Base-by-base conservation (phyloP, 2,113 vertebrate genomes). In the Psettodes erumei region DNA sequence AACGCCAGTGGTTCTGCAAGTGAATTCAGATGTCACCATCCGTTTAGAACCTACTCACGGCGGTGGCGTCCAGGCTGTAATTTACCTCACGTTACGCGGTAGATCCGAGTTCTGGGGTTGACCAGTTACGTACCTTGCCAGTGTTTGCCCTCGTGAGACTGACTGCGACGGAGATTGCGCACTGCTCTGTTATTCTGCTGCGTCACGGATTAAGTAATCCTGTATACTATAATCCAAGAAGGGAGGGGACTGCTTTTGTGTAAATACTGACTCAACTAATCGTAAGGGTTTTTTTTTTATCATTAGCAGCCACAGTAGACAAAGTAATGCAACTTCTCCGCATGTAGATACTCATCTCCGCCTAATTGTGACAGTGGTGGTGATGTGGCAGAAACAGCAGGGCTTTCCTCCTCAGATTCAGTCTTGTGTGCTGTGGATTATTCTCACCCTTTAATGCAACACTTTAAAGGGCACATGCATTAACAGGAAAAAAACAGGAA, bases 131-230 rank as follows among this genome's bases (percentile, higher is more conserved):
- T 74, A 80, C 88, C 87, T 76, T 27, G 30, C 1, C 45, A 23
- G 73, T 47, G 75, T 68, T n/a, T 64, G 48, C 77, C 60, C 75
- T 71, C 48, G 4, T 16, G 32, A 74, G 65, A 82, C 54, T 53
- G 64, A 12, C 10, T 10, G 60, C 28, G 15, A 63, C 45, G 37
- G 81, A 68, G 82, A 74, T 74, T 66, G 77, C 68, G 43, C 75
- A 70, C 75, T 21, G 82, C 65, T 15, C 48, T 54, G 38, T 61
- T 78, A 77, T 82, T 82, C 9, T 82, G 85, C 88, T 89, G 88
- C 90, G 86, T 90, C 88, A 91, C 83, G 25, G 78, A 86, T 86
- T 85, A 86, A 74, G 73, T 86, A 83, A 86, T 84, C 81, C 79
- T 30, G 70, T 47, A 2, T 43, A 5, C 56, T 9, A 48, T 79